A percentile compares a stretch with the other conserved stretches of the same genome.
Conservation (phyloP, 1,140 invertebrate genomes). For the Arion vulgaris region DNA sequence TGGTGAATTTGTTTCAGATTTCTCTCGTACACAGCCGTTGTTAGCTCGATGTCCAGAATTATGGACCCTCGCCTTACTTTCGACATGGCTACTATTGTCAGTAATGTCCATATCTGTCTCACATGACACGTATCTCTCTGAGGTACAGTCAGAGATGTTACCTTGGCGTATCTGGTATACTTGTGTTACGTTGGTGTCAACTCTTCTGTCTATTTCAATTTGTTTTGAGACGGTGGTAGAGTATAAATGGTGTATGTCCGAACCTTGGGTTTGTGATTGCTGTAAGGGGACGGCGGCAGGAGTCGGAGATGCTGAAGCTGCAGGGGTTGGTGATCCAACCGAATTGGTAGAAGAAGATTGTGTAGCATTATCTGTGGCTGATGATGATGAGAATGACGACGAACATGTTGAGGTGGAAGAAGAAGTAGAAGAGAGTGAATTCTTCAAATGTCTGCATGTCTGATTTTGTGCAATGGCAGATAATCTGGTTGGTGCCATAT, state of each 20-base stretch:
- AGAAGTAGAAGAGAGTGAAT: too few species aligned
- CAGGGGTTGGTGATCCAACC: constrained; percentile 28
- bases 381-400: neutral
- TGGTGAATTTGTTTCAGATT: neutral
- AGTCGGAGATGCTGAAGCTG: constrained; percentile 31
- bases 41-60: neutral
- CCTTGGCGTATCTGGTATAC: neutral
- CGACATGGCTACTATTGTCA: neutral
- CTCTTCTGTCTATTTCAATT: neutral
- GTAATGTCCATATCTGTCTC: neutral
- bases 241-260: neutral
- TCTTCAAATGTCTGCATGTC: neutral
- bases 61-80: neutral
- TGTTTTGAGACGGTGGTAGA: neutral
- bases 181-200: neutral
- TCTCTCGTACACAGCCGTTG: neutral
- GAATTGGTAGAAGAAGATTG: neutral
- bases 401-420: neutral
- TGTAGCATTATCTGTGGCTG: neutral
- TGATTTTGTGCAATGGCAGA: neutral
- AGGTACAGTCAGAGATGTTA: neutral
- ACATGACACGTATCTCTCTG: neutral
- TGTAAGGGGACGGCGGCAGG: constrained; percentile 30
- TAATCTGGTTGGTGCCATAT: too few species aligned
- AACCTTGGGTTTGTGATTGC: constrained; percentile 38